Evolutionary conservation across 2,113 vertebrate species (phyloP).

Genomic region (Pygoscelis antarcticus): DNA sequence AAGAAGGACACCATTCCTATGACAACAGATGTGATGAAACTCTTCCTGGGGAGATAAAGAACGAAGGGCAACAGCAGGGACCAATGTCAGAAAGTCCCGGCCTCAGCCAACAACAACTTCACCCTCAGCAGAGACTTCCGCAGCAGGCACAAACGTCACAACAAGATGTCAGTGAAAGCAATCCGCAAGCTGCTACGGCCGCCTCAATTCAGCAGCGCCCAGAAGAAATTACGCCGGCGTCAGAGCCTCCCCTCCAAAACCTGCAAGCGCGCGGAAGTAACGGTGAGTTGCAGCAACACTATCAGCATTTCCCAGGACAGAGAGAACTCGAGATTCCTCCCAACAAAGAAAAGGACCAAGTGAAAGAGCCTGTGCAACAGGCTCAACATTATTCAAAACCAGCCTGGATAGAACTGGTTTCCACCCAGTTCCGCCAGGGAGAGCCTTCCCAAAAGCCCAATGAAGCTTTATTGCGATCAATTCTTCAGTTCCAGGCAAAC

Average conservation of each 20-base stretch:
- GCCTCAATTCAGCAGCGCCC: neutral
- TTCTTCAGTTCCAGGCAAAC: slow-evolving; percentile 73
- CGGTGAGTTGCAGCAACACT: slow-evolving; percentile 54
- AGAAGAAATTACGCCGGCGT: slow-evolving; percentile 8
- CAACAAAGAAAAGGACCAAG: slow-evolving; percentile 69
- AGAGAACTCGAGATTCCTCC: slow-evolving; percentile 43
- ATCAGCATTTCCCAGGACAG: slow-evolving; percentile 44
- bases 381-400: slow-evolving; percentile 66
- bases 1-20: slow-evolving; percentile 65
- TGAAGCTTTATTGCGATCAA: slow-evolving; percentile 51
- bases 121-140: slow-evolving; percentile 43
- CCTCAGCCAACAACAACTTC: slow-evolving; percentile 3
- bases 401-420: slow-evolving; percentile 83
- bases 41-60: slow-evolving; percentile 67
- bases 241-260: slow-evolving; percentile 46
- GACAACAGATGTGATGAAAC: slow-evolving; percentile 53
- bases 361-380: slow-evolving; percentile 57
- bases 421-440: slow-evolving; percentile 68
- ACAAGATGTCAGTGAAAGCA: neutral
- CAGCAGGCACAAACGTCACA: slow-evolving; percentile 40
- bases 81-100: slow-evolving; percentile 23
- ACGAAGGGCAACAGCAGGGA: slow-evolving; percentile 49
- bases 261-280: neutral
- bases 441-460: slow-evolving; percentile 70
- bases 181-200: neutral